phyloP scores from a whole-genome alignment of 2,113 vertebrate species.

The Nipponia nippon region DNA sequence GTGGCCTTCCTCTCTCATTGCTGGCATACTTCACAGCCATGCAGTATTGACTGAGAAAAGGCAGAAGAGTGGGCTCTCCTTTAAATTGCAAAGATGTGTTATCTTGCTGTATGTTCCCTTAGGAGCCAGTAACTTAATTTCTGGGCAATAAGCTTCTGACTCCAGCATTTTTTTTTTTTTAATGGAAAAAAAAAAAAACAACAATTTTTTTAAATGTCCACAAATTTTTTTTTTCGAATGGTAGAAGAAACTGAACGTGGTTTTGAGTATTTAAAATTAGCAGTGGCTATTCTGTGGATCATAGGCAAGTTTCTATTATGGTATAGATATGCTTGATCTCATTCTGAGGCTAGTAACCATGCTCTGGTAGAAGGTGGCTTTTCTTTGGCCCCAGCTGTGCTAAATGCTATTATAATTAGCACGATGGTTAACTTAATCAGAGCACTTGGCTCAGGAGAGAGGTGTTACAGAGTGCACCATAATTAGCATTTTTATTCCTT shows the following conservation, averaged over 20 bases:
- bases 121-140: slow-evolving; percentile 8
- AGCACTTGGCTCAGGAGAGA: slow-evolving; percentile 37
- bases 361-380: slow-evolving; percentile 23
- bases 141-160: background rate
- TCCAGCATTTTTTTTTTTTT: background rate
- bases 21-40: background rate
- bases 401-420: slow-evolving; percentile 51
- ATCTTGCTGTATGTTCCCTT: background rate
- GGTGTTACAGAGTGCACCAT: slow-evolving; percentile 38
- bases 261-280: background rate
- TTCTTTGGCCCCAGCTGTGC: slow-evolving; percentile 62
- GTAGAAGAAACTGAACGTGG: background rate
- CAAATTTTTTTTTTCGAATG: background rate
- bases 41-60: background rate
- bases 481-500: slow-evolving; percentile 63
- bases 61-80: background rate
- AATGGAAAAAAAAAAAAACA: background rate
- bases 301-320: background rate
- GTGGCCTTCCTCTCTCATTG: slow-evolving; percentile 9
- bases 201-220: background rate
- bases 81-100: slow-evolving; percentile 11
- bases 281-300: background rate
- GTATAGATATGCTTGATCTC: background rate
- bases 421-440: slow-evolving; percentile 58
- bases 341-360: background rate